Evolutionary conservation across 2,797 vertebrate species (phyloP).

Genomic region (Oreortyx pictus): DNA sequence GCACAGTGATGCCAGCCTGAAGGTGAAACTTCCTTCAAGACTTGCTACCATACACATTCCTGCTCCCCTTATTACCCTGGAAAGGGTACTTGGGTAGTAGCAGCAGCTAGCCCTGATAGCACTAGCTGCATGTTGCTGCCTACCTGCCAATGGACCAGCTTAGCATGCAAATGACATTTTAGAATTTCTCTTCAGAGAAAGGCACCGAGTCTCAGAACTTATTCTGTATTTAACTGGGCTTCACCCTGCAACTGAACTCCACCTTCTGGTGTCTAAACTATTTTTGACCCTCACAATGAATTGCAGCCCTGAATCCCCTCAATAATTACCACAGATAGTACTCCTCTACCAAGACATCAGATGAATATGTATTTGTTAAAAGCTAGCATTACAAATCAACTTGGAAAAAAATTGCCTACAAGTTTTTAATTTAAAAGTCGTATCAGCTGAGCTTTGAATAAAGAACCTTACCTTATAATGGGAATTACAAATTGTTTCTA

Average conservation of each 20-base stretch:
- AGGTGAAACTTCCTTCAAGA: not conserved
- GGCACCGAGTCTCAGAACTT: not conserved
- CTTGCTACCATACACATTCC: not conserved
- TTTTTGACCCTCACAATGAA: not conserved
- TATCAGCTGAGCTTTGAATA: not conserved
- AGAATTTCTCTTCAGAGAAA: not conserved
- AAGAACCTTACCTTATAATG: not conserved
- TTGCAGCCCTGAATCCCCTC: not conserved
- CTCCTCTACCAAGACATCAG: not conserved
- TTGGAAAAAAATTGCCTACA: not conserved
- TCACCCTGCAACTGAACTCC: not conserved
- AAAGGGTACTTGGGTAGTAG: accelerated
- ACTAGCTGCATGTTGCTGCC: not conserved
- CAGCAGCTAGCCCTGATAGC: not conserved
- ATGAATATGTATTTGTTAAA: not conserved
- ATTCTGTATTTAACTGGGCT: not conserved
- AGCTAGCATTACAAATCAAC: not conserved
- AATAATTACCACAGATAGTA: not conserved
- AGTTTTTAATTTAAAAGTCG: not conserved
- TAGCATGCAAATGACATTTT: not conserved
- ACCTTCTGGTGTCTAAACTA: not conserved
- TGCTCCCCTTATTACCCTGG: not conserved
- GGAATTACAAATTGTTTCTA: not conserved
- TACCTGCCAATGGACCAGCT: not conserved
- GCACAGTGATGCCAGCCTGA: not conserved